These are phyloP conservation scores for Ia io DNA, from an alignment of 2,113 vertebrate species.

Conservation along the genomic window DNA sequence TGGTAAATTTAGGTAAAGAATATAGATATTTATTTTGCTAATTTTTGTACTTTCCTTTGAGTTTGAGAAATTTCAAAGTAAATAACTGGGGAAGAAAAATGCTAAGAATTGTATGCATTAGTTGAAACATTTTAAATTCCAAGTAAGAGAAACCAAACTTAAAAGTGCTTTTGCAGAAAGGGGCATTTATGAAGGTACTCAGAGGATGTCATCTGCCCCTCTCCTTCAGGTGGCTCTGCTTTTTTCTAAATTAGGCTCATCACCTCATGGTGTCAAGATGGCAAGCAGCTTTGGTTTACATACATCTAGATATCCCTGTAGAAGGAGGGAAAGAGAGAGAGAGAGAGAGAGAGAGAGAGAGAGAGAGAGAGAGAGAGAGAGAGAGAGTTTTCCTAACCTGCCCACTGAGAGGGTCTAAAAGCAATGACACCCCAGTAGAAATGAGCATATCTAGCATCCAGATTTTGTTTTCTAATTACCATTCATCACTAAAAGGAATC, in stretches of 20 bases:
- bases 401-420: too few relatives aligned
- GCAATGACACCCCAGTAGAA: too few relatives aligned
- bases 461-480: too few relatives aligned
- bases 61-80: neutral
- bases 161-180: neutral
- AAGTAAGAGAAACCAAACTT: neutral
- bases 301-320: neutral
- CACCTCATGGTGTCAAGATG: neutral
- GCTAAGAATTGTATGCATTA: neutral
- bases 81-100: neutral
- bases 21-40: neutral
- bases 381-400: too few relatives aligned
- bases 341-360: too few relatives aligned
- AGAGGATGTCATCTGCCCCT: neutral
- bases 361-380: too few relatives aligned
- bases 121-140: neutral
- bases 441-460: too few relatives aligned
- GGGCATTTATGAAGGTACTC: neutral
- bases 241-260: neutral
- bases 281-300: neutral
- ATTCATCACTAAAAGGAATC: too few relatives aligned
- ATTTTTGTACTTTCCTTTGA: neutral
- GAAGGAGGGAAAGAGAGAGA: too few relatives aligned
- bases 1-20: neutral
- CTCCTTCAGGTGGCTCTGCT: neutral